Evolutionary conservation across 2,113 vertebrate genomes (phyloP), one percentile per base, ranked within the genome.

Genomic region (Pseudolaguvia tuberculata): DNA sequence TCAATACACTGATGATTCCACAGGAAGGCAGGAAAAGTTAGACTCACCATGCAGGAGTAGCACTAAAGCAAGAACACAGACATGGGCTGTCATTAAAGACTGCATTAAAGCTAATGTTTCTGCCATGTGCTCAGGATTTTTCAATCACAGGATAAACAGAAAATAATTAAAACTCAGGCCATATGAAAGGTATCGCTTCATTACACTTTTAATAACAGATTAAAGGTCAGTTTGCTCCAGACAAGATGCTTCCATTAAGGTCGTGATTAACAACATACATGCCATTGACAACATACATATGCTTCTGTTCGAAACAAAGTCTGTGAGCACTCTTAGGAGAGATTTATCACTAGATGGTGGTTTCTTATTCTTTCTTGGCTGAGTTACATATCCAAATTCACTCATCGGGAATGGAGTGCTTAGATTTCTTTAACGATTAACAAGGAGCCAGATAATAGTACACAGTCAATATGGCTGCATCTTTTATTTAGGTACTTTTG

Each of bases 71-170:
- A 83, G 78, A 87, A 83, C 81, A 70, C 81, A 81, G 85, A 75
- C 82, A 80, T 83, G 81, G 71, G 42, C 73, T 84, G 79, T 86
- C 88, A 89, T 88, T 88, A 88, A 82, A 85, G 77, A 84, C 78
- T 78, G 72, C 84, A 88, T 87, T 85, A 84, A 82, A 53, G 12
- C 45, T 86, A 85, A 88, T 88, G 83, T 39, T 84, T 88, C 86
- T 81, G 79, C 79, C 85, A 86, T 88, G 84, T 88, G 85, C 80
- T 51, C 57, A 58, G 72, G 70, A 71, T 67, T 79, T 74, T 56
- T 42, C 4, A 70, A 35, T 78, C 78, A 17, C 80, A 39, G 74
- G 56, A 80, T 82, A 78, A 79, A 78, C 63, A 65, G 70, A 83
- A 83, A 82, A 84, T 79, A 78, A 82, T 82, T 67, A 72, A 53